These are phyloP conservation scores for Electrona antarctica DNA, from an alignment of 2,113 vertebrate species.

Conservation along the genomic window DNA sequence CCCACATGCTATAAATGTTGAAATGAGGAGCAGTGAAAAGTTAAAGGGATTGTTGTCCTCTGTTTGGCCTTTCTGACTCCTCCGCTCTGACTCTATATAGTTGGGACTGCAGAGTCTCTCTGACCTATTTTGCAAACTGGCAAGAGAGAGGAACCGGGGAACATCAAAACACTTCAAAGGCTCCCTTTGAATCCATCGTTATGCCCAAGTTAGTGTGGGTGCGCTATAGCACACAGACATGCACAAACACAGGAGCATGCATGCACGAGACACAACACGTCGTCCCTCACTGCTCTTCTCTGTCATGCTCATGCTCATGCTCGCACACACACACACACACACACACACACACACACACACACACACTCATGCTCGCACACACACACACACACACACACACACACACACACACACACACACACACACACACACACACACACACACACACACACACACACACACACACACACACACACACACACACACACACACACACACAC, in stretches of 20 bases:
- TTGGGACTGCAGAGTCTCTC: conserved; percentile 66
- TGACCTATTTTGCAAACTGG: conserved; percentile 84
- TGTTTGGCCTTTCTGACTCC: conserved; percentile 59
- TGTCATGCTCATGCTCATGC: neutral
- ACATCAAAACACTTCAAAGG: conserved; percentile 83
- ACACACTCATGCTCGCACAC: conserved; percentile 6
- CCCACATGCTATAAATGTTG: neutral
- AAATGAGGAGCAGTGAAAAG: conserved; percentile 36
- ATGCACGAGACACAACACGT: no score
- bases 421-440: conserved; percentile 30
- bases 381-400: conserved; percentile 38
- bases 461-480: conserved; percentile 1
- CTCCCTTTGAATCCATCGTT: conserved; percentile 77
- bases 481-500: conserved; percentile 31
- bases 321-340: conserved; percentile 31
- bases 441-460: conserved; percentile 18
- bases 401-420: conserved; percentile 37
- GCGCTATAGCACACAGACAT: neutral
- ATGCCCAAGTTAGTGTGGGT: conserved; percentile 68
- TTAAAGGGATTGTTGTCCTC: conserved; percentile 53
- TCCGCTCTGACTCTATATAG: conserved; percentile 60
- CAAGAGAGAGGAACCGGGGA: conserved; percentile 78
- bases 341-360: neutral
- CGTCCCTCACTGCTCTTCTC: neutral
- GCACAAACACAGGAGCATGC: neutral